Conservation (phyloP, 2,113 vertebrate species). For the Diadophis punctatus region DNA sequence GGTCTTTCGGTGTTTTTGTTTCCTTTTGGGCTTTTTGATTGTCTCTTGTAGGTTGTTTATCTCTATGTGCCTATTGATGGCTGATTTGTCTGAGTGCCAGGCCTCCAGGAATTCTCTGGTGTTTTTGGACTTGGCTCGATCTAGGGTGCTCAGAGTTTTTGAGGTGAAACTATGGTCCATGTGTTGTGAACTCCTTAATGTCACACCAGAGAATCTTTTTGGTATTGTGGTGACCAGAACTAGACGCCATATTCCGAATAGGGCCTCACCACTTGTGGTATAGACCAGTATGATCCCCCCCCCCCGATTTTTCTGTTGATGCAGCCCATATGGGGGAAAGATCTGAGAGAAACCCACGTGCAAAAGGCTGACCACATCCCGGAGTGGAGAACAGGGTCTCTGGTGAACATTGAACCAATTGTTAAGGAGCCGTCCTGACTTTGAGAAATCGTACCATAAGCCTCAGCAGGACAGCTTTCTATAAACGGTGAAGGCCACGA, state of each 20-base stretch:
- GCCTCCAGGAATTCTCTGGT: not conserved
- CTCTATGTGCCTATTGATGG: not conserved
- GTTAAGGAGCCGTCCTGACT: not conserved
- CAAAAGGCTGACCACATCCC: not conserved
- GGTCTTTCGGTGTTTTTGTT: not conserved
- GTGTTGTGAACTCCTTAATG: not conserved
- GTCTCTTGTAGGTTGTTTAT: not conserved
- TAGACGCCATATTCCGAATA: not conserved
- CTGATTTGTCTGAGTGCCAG: not conserved
- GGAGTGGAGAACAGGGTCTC: not conserved
- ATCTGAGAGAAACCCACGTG: not conserved
- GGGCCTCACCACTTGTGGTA: not conserved
- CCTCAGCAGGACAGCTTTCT: conserved; percentile 1
- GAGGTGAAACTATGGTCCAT: not conserved
- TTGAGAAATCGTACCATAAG: not conserved
- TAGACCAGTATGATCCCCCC: not conserved
- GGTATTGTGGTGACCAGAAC: not conserved
- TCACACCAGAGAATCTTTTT: not conserved
- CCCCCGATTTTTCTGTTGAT: not conserved
- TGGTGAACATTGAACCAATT: not conserved
- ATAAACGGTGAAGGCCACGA: conserved; percentile 12
- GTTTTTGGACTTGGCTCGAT: not conserved
- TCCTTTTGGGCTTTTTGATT: not conserved
- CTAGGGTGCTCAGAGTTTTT: not conserved
- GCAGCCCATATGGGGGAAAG: not conserved